Evolutionary conservation across 2,888 invertebrate species (phyloP), one percentile per base, ranked within the genome.

Genomic region (Blastobasis lacticolella): DNA sequence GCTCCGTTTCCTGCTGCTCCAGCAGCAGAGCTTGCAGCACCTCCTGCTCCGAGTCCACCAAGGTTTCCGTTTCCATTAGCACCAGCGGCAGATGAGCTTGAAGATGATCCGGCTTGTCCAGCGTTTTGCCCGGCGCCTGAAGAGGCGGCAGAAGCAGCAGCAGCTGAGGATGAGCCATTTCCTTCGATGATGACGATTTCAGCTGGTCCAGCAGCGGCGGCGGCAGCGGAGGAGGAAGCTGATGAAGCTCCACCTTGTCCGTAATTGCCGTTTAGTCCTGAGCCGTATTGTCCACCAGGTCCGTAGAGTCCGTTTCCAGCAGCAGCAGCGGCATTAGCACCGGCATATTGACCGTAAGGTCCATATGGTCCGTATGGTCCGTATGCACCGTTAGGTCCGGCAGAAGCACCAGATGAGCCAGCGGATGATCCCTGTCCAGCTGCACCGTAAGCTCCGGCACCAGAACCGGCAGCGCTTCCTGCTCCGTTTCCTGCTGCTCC

Each of bases 341-440:
- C 47, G n/a, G 48, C 43, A 10, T 9, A 4, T n/a, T 10, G n/a
- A 7, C 10, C 10, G 5, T 23, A 10, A 10, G 45, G 23, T 23
- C 49, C 54, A 37, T 48, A 37, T 52, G 40, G 45, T 42, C 54
- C 55, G 23, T 23, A 23, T 55, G 46, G 45, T 37, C 51, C 50
- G n/a, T 37, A 8, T 10, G 42, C 5, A 38, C 45, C 49, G 10
- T 7, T 23, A 37, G 45, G 36, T 6, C 37, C 45, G n/a, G 37
- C 6, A 37, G 45, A 6, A 36, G 10, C 38, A 23, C 23, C 23
- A 23, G 23, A 23, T 23, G 23, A 23, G 23, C 23, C 23, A 23
- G 23, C 23, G 23, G 23, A 23, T 23, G 23, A 23, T 23, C 23
- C 23, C 23, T 23, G 23, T 23, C 23, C 23, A 23, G 23, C 23